A percentile compares a stretch with the other conserved stretches of the same genome.
These are phyloP conservation scores for Pterostichus madidus DNA, from an alignment of 2,888 invertebrate genomes.

Conservation along the genomic window DNA sequence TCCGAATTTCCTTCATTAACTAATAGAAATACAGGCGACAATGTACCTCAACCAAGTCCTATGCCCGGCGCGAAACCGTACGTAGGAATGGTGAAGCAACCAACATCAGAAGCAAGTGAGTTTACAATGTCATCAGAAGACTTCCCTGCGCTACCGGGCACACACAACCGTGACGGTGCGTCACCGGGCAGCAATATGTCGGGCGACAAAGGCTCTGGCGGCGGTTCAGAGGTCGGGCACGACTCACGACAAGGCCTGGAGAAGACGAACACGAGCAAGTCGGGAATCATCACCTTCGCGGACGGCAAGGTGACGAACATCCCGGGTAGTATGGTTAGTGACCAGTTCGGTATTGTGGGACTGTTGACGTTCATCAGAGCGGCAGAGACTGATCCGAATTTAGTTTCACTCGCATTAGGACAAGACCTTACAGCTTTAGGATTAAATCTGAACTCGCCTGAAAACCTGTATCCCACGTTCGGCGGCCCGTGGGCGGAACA, in stretches of 20 bases:
- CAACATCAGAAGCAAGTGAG: constrained; percentile 93
- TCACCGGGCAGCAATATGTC: constrained; percentile 81
- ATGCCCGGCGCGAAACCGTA: constrained; percentile 96
- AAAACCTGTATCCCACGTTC: constrained; percentile 98
- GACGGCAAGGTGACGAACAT: constrained; percentile 99
- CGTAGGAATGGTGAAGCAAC: constrained; percentile 97
- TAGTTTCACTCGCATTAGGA: constrained; percentile 97
- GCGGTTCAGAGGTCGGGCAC: constrained; percentile 74
- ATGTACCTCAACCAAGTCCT: constrained; percentile 88
- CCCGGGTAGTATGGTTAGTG: constrained; percentile 98
- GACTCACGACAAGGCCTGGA: constrained; percentile 71
- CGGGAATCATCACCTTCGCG: constrained; percentile 95
- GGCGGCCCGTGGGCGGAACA: constrained; percentile 99
- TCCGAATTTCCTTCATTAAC: constrained; percentile 96
- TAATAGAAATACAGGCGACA: constrained; percentile 84
- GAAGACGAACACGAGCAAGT: constrained; percentile 41
- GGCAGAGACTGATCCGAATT: constrained; percentile 97
- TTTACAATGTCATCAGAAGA: constrained; percentile 99
- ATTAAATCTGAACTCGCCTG: constrained; percentile 98
- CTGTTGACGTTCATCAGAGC: constrained; percentile 98
- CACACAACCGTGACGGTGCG: constrained; percentile 85
- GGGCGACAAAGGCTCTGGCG: constrained; percentile 77
- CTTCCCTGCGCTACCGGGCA: constrained; percentile 99
- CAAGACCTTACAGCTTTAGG: constrained; percentile 99
- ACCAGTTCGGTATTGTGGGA: constrained; percentile 99